phyloP scores from a whole-genome alignment of 1,140 invertebrate species.

The Drosophila biarmipes region DNA sequence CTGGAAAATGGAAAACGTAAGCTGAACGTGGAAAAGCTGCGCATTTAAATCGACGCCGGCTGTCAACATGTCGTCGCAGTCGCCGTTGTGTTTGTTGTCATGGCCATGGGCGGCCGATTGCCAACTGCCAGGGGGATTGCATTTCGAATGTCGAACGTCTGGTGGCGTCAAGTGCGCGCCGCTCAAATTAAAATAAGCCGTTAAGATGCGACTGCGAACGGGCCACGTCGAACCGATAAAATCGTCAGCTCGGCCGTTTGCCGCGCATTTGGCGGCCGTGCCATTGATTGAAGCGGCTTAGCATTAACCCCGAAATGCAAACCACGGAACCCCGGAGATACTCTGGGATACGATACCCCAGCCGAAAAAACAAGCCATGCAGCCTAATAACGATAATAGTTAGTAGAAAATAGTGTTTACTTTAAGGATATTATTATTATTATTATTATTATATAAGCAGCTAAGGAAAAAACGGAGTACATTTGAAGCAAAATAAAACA shows the following conservation, averaged over 20 bases:
- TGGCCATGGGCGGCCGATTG: conserved; percentile 38
- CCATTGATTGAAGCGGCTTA: conserved; percentile 39
- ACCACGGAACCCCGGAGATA: neutral
- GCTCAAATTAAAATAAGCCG: conserved; percentile 56
- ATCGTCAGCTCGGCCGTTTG: conserved; percentile 5
- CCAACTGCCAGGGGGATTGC: conserved; percentile 14
- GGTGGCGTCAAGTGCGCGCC: conserved; percentile 38
- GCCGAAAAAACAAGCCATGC: too few relatives aligned
- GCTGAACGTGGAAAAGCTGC: conserved; percentile 35
- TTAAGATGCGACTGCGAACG: conserved; percentile 47
- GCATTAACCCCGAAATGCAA: conserved; percentile 25
- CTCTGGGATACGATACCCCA: too few relatives aligned
- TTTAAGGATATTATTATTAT: too few relatives aligned
- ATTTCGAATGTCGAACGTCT: conserved; percentile 12
- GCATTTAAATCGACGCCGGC: conserved; percentile 68
- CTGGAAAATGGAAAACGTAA: conserved; percentile 28
- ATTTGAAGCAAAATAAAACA: too few relatives aligned
- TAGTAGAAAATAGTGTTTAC: too few relatives aligned
- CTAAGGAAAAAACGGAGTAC: too few relatives aligned
- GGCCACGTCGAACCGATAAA: conserved; percentile 16
- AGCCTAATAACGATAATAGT: too few relatives aligned
- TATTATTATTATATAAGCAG: too few relatives aligned
- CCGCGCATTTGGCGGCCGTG: conserved; percentile 16
- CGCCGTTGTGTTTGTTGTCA: conserved; percentile 1
- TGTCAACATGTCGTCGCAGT: conserved; percentile 52